Percentiles rank a stretch among this genome's conserved stretches.
Evolutionary conservation across 2,113 vertebrate species (phyloP).

Genomic region (Percopsis transmontana): DNA sequence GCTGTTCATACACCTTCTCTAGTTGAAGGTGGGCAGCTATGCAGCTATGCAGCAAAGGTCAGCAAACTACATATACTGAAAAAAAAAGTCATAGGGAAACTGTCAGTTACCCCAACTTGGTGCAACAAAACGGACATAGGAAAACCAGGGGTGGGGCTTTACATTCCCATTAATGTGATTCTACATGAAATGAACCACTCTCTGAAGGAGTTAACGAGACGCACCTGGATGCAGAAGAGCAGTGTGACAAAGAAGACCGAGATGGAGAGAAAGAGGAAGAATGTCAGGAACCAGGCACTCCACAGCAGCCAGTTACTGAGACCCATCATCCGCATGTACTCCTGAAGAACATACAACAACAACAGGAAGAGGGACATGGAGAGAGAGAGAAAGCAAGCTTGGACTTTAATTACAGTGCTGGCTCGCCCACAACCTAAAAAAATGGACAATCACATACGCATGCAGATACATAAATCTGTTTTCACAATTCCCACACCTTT

Average conservation of each 20-base stretch:
- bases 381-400: background rate
- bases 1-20: too few relatives aligned
- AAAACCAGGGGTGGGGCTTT: too few relatives aligned
- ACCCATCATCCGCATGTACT: constrained; percentile 99
- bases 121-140: too few relatives aligned
- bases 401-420: background rate
- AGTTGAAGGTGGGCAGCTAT: too few relatives aligned
- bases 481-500: too few relatives aligned
- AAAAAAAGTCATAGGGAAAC: too few relatives aligned
- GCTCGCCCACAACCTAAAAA: too few relatives aligned
- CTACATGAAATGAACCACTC: background rate
- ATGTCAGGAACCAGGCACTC: constrained; percentile 95
- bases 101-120: too few relatives aligned
- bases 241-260: constrained; percentile 89
- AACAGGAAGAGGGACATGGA: background rate
- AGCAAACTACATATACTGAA: too few relatives aligned
- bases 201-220: constrained; percentile 34
- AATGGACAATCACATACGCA: background rate
- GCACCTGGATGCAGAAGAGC: constrained; percentile 90
- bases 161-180: background rate
- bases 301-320: constrained; percentile 97
- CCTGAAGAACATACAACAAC: constrained; percentile 72
- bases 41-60: too few relatives aligned
- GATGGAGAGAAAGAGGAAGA: constrained; percentile 89
- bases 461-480: background rate